Evolutionary conservation across 2,797 vertebrate species (phyloP).

Genomic region (Schizopygopsis malacanthus): DNA sequence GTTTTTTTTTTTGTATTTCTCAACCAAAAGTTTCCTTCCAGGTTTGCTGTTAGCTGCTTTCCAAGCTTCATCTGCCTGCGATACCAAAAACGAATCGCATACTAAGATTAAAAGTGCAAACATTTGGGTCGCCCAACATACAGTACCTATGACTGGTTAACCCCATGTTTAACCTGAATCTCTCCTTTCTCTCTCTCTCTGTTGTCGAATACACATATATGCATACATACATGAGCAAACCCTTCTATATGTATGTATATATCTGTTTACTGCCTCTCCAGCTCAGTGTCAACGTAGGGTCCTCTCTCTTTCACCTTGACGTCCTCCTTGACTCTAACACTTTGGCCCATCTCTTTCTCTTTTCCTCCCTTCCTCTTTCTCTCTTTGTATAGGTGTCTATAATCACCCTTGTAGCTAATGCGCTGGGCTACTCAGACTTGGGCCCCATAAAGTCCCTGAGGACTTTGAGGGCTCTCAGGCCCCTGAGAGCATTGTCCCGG

Average conservation of each 20-base stretch:
- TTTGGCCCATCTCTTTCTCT: slow-evolving; percentile 75
- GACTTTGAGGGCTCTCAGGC: slow-evolving; percentile 99
- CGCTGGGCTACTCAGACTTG: slow-evolving; percentile 99
- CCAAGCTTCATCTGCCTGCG: slow-evolving; percentile 72
- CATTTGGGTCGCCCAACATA: slow-evolving; percentile 64
- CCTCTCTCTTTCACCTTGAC: slow-evolving; percentile 71
- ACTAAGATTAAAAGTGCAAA: slow-evolving; percentile 60
- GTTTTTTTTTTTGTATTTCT: slow-evolving; percentile 69
- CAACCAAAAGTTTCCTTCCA: slow-evolving; percentile 97
- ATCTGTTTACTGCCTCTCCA: slow-evolving; percentile 69
- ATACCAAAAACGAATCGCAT: slow-evolving; percentile 66
- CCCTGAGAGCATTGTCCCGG: slow-evolving; percentile 99
- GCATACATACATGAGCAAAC: slow-evolving; percentile 63
- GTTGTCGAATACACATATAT: slow-evolving; percentile 67
- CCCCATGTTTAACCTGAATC: slow-evolving; percentile 68
- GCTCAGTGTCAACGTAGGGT: slow-evolving; percentile 81
- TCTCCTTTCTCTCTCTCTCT: slow-evolving; percentile 52
- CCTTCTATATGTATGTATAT: slow-evolving; percentile 69
- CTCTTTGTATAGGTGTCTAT: slow-evolving; percentile 99
- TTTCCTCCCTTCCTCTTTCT: slow-evolving; percentile 86
- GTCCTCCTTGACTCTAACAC: slow-evolving; percentile 78
- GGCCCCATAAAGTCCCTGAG: slow-evolving; percentile 99
- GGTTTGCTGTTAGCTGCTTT: slow-evolving; percentile 94
- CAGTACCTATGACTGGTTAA: slow-evolving; percentile 68
- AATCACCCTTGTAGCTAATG: slow-evolving; percentile 99